A percentile compares a stretch with the other conserved stretches of the same genome.
These are phyloP conservation scores for Rhopalosiphum maidis DNA, from an alignment of 1,140 invertebrate genomes.

Conservation along the genomic window DNA sequence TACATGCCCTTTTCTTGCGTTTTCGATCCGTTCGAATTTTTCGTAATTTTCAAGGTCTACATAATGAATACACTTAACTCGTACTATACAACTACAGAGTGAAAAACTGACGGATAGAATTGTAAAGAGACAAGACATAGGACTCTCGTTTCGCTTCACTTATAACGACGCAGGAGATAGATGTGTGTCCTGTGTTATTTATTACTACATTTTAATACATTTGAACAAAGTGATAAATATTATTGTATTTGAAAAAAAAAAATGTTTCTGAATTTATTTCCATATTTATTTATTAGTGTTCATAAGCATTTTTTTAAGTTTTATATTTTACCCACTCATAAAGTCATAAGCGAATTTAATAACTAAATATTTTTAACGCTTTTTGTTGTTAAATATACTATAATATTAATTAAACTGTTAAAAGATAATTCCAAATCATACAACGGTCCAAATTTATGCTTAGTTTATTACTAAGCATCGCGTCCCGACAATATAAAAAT, in stretches of 20 bases:
- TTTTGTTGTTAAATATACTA: neutral
- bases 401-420: neutral
- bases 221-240: neutral
- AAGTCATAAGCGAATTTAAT: neutral
- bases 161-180: neutral
- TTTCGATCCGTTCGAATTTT: neutral
- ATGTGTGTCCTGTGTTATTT: constrained; percentile 5
- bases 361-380: neutral
- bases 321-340: neutral
- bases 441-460: neutral
- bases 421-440: neutral
- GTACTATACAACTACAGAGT: neutral
- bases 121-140: neutral
- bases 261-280: neutral
- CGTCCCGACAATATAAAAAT: too few relatives aligned
- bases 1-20: neutral
- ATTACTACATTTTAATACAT: neutral
- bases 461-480: too few relatives aligned
- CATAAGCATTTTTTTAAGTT: neutral
- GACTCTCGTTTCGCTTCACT: neutral
- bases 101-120: neutral
- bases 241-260: neutral
- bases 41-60: neutral
- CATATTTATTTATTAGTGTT: neutral
- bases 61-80: neutral